Conservation (phyloP, 2,797 vertebrate species). For the Anguilla pacifica region DNA sequence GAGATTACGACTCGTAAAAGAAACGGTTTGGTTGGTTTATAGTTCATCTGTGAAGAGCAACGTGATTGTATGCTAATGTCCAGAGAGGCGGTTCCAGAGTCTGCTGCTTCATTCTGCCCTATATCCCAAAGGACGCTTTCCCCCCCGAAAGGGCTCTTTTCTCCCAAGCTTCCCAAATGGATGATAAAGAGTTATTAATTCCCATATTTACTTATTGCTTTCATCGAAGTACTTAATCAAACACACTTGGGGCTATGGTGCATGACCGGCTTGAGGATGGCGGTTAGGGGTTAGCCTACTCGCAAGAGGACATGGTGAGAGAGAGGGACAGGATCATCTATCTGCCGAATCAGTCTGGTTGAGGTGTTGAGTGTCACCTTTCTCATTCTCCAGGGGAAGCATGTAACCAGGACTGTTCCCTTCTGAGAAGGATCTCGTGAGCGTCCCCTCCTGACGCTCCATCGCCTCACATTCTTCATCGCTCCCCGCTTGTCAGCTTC, state of each 20-base stretch:
- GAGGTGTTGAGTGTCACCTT: slow-evolving; percentile 40
- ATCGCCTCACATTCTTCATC: slow-evolving; percentile 69
- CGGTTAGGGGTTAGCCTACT: slow-evolving; percentile 40
- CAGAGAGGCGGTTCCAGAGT: slow-evolving; percentile 45
- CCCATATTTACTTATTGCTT: slow-evolving; percentile 66
- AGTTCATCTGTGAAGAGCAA: slow-evolving; percentile 52
- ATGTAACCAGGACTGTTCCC: slow-evolving; percentile 54
- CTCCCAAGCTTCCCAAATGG: slow-evolving; percentile 54
- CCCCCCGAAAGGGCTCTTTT: slow-evolving; percentile 49
- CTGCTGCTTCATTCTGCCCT: slow-evolving; percentile 41
- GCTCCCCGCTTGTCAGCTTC: slow-evolving; percentile 75
- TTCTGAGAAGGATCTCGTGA: slow-evolving; percentile 60
- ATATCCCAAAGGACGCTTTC: slow-evolving; percentile 51
- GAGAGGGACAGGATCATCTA: slow-evolving; percentile 52
- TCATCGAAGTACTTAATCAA: slow-evolving; percentile 61
- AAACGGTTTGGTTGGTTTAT: slow-evolving; percentile 61
- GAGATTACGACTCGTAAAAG: slow-evolving; percentile 61
- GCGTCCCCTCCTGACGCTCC: slow-evolving; percentile 66
- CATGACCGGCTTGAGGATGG: slow-evolving; percentile 62
- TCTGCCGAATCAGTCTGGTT: slow-evolving; percentile 24
- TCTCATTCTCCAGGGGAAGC: slow-evolving; percentile 16
- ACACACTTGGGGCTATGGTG: slow-evolving; percentile 49
- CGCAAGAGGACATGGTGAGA: slow-evolving; percentile 50
- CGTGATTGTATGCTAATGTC: slow-evolving; percentile 65
- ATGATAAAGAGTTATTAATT: slow-evolving; percentile 66